phyloP scores from a whole-genome alignment of 2,797 vertebrate genomes.

The Urocyon cinereoargenteus region DNA sequence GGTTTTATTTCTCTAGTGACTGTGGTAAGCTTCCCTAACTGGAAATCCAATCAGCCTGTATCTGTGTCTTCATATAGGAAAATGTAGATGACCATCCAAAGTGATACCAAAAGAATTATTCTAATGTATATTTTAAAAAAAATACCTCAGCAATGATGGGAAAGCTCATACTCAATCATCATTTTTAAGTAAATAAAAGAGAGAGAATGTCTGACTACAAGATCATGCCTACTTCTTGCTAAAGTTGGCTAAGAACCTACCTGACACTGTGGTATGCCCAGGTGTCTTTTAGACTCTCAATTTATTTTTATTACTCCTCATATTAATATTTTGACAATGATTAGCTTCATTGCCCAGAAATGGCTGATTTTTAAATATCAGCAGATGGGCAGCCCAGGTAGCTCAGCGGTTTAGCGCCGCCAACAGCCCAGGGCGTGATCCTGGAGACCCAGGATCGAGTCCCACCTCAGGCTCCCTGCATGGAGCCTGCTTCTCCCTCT shows the following conservation, averaged over 20 bases:
- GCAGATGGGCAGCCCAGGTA: no score
- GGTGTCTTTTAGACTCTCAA: background rate
- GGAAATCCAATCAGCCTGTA: conserved; percentile 8
- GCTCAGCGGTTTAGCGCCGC: no score
- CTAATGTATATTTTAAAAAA: background rate
- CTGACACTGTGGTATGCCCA: background rate
- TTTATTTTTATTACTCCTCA: conserved; percentile 26
- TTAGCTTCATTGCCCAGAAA: conserved; percentile 7
- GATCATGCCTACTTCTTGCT: background rate
- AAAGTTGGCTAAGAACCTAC: background rate
- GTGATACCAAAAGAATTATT: conserved; percentile 16
- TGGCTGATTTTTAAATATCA: conserved; percentile 11
- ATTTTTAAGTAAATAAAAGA: conserved; percentile 26
- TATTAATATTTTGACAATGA: conserved; percentile 4
- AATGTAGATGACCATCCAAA: background rate
- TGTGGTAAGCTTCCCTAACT: background rate
- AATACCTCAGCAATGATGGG: background rate
- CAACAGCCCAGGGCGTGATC: no score
- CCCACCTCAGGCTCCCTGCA: no score
- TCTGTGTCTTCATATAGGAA: background rate
- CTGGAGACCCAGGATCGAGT: no score
- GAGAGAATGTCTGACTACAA: background rate
- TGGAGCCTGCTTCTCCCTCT: no score
- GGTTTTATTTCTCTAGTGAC: background rate
- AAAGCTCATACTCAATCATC: background rate